phyloP scores from a whole-genome alignment of 2,797 vertebrate genomes.

The Limosa lapponica region DNA sequence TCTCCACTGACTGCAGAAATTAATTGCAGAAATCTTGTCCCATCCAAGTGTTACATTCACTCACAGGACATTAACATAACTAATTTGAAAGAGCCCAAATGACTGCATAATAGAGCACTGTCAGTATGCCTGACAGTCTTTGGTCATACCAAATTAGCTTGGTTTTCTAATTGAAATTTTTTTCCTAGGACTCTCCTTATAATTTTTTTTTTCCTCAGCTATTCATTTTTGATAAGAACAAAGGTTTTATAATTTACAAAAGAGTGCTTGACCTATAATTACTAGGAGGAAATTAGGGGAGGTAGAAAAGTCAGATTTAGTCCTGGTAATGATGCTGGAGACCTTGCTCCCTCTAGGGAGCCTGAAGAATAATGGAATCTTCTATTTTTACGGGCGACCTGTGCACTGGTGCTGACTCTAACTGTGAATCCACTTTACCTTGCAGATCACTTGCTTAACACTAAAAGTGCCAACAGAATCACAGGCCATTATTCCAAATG shows the following conservation, averaged over 20 bases:
- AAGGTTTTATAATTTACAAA: constrained; percentile 99
- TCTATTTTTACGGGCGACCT: constrained; percentile 97
- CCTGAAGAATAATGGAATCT: constrained; percentile 98
- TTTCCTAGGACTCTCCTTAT: constrained; percentile 82
- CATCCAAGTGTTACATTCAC: constrained; percentile 99
- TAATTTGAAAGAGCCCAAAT: constrained; percentile 99
- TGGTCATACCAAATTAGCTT: constrained; percentile 99
- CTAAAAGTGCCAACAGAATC: constrained; percentile 86
- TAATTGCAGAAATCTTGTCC: constrained; percentile 99
- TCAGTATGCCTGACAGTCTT: constrained; percentile 98
- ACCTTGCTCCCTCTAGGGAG: constrained; percentile 94
- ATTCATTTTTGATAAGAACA: constrained; percentile 94
- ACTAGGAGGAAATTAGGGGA: constrained; percentile 90
- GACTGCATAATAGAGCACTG: constrained; percentile 99
- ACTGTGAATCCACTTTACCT: constrained; percentile 86
- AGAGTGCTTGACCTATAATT: constrained; percentile 99
- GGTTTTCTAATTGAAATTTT: constrained; percentile 98
- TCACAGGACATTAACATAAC: constrained; percentile 99
- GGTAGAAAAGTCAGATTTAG: constrained; percentile 96
- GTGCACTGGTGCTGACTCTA: constrained; percentile 84
- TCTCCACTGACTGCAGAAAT: constrained; percentile 99
- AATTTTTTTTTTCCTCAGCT: constrained; percentile 76
- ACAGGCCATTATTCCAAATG: constrained; percentile 84
- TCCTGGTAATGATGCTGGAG: constrained; percentile 99
- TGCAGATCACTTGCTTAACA: constrained; percentile 87